These are phyloP conservation scores for Siniperca knerii DNA, from an alignment of 2,113 vertebrate genomes.

Conservation along the genomic window DNA sequence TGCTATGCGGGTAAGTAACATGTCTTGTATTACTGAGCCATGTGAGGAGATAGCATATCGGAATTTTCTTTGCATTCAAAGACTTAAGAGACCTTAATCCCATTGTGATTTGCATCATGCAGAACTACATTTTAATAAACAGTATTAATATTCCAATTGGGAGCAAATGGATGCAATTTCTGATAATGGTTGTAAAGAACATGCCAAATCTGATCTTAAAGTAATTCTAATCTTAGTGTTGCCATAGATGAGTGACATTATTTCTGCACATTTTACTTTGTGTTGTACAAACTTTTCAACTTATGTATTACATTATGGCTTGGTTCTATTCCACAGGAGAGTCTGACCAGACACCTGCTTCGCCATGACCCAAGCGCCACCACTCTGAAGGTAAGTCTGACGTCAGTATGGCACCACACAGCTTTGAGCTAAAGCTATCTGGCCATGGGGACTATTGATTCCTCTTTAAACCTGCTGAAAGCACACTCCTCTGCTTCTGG, in stretches of 20 bases:
- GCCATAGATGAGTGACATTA: too few relatives aligned
- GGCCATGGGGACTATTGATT: slow-evolving; percentile 14
- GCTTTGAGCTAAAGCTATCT: background rate
- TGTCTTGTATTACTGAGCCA: background rate
- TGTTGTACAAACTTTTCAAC: background rate
- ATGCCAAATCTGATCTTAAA: background rate
- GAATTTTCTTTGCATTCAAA: background rate
- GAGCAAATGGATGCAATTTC: background rate
- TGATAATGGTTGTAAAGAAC: background rate
- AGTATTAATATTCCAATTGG: background rate
- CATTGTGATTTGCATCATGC: background rate
- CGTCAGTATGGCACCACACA: background rate
- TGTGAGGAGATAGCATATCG: background rate
- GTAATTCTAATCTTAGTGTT: background rate
- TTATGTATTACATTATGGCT: background rate
- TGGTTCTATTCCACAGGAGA: slow-evolving; percentile 78
- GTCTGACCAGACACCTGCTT: slow-evolving; percentile 82
- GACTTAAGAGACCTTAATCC: background rate
- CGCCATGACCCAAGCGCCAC: slow-evolving; percentile 78
- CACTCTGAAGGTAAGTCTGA: slow-evolving; percentile 70
- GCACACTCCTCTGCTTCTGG: background rate
- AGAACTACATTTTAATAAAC: background rate
- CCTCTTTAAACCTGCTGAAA: slow-evolving; percentile 24
- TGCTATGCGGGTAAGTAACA: slow-evolving; percentile 82
- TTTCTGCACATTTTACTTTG: background rate